A percentile compares a stretch with the other conserved stretches of the same genome.
phyloP scores from a whole-genome alignment of 2,888 invertebrate species.

The Octonoba sinensis region DNA sequence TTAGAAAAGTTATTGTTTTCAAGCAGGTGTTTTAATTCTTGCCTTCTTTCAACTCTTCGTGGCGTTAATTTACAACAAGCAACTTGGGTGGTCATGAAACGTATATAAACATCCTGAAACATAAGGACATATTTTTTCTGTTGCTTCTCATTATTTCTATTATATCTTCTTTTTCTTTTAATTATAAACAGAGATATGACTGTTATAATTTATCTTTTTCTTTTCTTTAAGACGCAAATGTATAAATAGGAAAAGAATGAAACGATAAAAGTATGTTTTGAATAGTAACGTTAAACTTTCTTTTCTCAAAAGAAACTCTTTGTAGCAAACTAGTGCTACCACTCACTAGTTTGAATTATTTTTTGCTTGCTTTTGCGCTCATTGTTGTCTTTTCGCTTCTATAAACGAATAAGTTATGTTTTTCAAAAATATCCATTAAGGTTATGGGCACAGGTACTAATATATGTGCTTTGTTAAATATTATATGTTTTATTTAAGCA shows the following conservation, averaged over 20 bases:
- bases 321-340: neutral
- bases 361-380: neutral
- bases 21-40: constrained; percentile 51
- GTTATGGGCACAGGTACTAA: too few species aligned
- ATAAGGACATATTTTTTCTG: constrained; percentile 12
- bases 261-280: neutral
- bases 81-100: constrained; percentile 50
- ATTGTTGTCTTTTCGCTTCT: neutral
- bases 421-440: too few species aligned
- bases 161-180: constrained; percentile 31
- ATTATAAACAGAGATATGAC: constrained; percentile 2
- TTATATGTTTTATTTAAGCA: too few species aligned
- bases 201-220: constrained; percentile 7
- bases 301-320: neutral
- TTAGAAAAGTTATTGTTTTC: constrained; percentile 50
- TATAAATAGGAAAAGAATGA: neutral
- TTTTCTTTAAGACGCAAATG: neutral
- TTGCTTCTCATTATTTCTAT: constrained; percentile 23
- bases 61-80: constrained; percentile 36
- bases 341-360: neutral
- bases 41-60: constrained; percentile 39
- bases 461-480: too few species aligned
- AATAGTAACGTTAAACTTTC: neutral
- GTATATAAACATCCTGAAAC: constrained; percentile 25
- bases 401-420: too few species aligned